Conservation (phyloP, 2,797 vertebrate genomes). For the Erpetoichthys calabaricus region DNA sequence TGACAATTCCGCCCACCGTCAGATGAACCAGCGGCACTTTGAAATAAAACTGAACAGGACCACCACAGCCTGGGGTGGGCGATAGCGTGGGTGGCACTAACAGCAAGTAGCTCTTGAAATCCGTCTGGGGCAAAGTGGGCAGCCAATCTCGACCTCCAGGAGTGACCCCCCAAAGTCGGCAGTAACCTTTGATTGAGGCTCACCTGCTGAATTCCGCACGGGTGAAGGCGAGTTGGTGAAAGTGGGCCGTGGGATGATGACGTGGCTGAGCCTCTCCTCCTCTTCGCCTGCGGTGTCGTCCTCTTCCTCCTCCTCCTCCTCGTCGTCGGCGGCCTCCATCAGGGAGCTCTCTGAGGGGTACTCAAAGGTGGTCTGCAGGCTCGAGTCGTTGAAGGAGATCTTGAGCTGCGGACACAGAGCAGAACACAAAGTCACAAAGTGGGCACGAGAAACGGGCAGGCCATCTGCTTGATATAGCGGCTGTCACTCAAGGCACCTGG, state of each 20-base stretch:
- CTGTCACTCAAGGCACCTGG: conserved; percentile 2
- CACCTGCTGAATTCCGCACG: conserved; percentile 39
- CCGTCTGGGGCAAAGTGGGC: too few species aligned
- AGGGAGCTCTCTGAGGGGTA: conserved; percentile 79
- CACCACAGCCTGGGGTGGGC: too few species aligned
- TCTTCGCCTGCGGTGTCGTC: conserved; percentile 22
- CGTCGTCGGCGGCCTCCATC: conserved; percentile 62
- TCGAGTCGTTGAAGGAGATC: conserved; percentile 90
- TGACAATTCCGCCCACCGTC: too few species aligned
- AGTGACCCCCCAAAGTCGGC: background rate
- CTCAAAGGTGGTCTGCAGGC: conserved; percentile 81
- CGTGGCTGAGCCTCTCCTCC: conserved; percentile 33
- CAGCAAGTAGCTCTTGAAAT: too few species aligned
- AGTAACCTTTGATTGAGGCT: conserved; percentile 11
- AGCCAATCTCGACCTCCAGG: background rate
- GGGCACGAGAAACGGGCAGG: background rate
- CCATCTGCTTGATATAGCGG: conserved; percentile 2
- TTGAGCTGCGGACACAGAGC: conserved; percentile 56
- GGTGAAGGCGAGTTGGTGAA: conserved; percentile 37
- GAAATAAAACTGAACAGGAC: too few species aligned
- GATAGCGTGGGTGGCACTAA: too few species aligned
- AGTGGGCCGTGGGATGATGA: conserved; percentile 57
- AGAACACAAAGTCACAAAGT: background rate
- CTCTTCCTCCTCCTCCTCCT: conserved; percentile 34
- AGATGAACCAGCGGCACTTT: too few species aligned